These are phyloP conservation scores for Rhyzopertha dominica DNA, from an alignment of 1,140 invertebrate genomes.

Conservation along the genomic window DNA sequence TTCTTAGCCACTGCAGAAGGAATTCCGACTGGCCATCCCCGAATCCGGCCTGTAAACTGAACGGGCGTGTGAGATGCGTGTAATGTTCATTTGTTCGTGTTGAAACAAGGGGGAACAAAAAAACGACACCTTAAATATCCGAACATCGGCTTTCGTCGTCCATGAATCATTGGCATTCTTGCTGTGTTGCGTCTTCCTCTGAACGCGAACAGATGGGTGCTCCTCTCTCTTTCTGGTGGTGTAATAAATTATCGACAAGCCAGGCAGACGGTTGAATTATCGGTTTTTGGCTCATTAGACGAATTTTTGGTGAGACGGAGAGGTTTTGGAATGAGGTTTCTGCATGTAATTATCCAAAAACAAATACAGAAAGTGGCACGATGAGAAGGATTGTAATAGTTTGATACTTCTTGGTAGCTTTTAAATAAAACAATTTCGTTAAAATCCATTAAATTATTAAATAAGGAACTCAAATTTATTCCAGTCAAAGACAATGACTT, in stretches of 20 bases:
- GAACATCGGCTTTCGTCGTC: slow-evolving; percentile 42
- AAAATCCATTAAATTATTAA: background rate
- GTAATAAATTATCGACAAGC: slow-evolving; percentile 27
- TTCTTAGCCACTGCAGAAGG: background rate
- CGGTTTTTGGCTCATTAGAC: slow-evolving; percentile 28
- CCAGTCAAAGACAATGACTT: too few species aligned
- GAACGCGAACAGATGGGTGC: slow-evolving; percentile 1
- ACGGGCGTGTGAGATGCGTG: slow-evolving; percentile 39
- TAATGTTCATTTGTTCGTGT: slow-evolving; percentile 43
- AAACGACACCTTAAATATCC: slow-evolving; percentile 41
- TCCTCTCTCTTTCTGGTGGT: slow-evolving; percentile 8
- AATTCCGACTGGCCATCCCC: too few species aligned
- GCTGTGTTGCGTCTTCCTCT: slow-evolving; percentile 21
- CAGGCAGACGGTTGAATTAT: slow-evolving; percentile 24
- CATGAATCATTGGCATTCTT: slow-evolving; percentile 43
- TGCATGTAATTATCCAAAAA: slow-evolving; percentile 22
- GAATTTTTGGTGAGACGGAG: slow-evolving; percentile 26
- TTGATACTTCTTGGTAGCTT: slow-evolving; percentile 18
- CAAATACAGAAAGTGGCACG: slow-evolving; percentile 14
- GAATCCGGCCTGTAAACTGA: too few species aligned
- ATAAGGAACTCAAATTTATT: slow-evolving; percentile 1
- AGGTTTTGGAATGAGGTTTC: slow-evolving; percentile 21
- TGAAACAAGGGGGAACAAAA: slow-evolving; percentile 38
- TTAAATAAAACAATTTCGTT: slow-evolving; percentile 16
- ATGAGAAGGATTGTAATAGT: slow-evolving; percentile 20